A percentile compares a stretch with the other conserved stretches of the same genome.
phyloP scores from a whole-genome alignment of 2,888 invertebrate species.

The Spilosoma lubricipeda region DNA sequence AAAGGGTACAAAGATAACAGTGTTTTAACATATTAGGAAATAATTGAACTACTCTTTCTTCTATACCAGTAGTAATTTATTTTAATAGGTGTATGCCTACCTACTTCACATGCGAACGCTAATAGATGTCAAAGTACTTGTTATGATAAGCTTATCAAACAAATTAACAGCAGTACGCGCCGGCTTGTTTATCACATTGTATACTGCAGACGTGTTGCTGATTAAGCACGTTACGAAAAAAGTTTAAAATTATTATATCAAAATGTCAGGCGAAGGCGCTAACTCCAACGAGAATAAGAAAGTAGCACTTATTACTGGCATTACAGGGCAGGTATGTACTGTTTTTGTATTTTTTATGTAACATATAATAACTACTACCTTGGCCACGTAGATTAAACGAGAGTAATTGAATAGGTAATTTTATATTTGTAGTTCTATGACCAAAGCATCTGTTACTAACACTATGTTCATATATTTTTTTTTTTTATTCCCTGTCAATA shows the following conservation, averaged over 20 bases:
- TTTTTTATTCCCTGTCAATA: background rate
- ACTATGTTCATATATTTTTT: background rate
- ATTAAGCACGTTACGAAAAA: slow-evolving; percentile 20
- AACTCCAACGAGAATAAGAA: slow-evolving; percentile 75
- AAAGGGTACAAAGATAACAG: background rate
- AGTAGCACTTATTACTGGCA: slow-evolving; percentile 97
- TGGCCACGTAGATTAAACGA: slow-evolving; percentile 36
- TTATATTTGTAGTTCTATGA: background rate
- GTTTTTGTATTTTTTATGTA: slow-evolving; percentile 2
- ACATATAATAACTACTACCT: background rate
- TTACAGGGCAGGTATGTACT: slow-evolving; percentile 96
- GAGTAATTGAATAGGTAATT: background rate
- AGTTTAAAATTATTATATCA: background rate
- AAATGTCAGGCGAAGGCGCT: slow-evolving; percentile 76
- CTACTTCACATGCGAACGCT: slow-evolving; percentile 16
- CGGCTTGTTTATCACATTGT: too few relatives aligned
- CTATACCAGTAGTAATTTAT: too few relatives aligned
- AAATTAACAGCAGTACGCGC: slow-evolving; percentile 36
- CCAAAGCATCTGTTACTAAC: background rate
- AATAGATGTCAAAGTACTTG: slow-evolving; percentile 35
- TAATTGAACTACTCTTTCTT: background rate
- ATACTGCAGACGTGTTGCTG: slow-evolving; percentile 48
- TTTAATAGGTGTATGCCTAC: too few relatives aligned
- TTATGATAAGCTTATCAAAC: slow-evolving; percentile 59
- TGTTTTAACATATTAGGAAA: background rate